Evolutionary conservation across 2,888 invertebrate species (phyloP).

Genomic region (Erebia aethiops): DNA sequence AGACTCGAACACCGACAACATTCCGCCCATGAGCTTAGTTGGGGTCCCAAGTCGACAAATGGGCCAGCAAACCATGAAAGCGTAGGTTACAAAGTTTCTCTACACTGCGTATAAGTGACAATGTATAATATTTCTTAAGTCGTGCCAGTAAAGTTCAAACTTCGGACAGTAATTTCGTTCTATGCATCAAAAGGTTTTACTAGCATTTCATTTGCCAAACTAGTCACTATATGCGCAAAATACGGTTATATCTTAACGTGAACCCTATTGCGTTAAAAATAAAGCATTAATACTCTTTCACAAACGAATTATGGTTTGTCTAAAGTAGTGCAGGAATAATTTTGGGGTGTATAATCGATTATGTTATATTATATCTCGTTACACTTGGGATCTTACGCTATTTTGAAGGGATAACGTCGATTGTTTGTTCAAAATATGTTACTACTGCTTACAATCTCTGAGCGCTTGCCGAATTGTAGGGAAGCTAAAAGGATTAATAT

Average conservation of each 20-base stretch:
- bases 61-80: constrained; percentile 60
- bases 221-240: constrained; percentile 8
- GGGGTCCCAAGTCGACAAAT: constrained; percentile 56
- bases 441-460: constrained; percentile 37
- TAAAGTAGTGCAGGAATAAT: constrained; percentile 56
- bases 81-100: constrained; percentile 25
- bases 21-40: constrained; percentile 65
- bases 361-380: constrained; percentile 68
- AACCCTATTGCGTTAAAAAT: constrained; percentile 35
- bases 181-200: constrained; percentile 3
- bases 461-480: constrained; percentile 8
- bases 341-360: constrained; percentile 73
- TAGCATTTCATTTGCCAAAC: constrained; percentile 20
- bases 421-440: constrained; percentile 49
- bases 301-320: constrained; percentile 9
- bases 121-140: constrained; percentile 10
- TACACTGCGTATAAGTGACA: constrained; percentile 31
- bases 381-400: constrained; percentile 54
- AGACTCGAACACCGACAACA: constrained; percentile 60
- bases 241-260: constrained; percentile 30
- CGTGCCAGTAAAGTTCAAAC: constrained; percentile 25
- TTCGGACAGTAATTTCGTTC: neutral
- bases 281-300: constrained; percentile 9
- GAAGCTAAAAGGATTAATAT: constrained; percentile 10
- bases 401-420: constrained; percentile 49